These are phyloP conservation scores for Alca torda DNA, from an alignment of 2,797 vertebrate genomes.

Conservation along the genomic window DNA sequence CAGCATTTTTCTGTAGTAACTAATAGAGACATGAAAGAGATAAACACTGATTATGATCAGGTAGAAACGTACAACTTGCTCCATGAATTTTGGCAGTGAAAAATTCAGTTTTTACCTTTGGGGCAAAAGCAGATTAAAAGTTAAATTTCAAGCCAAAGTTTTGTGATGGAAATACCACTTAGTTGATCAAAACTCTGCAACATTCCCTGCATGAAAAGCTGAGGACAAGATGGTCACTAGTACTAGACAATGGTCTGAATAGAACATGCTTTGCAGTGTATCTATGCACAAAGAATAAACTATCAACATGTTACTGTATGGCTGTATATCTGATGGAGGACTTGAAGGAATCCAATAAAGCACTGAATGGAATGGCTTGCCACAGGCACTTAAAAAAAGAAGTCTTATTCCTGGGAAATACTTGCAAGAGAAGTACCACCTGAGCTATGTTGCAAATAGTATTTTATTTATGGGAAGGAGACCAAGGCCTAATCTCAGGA, in stretches of 20 bases:
- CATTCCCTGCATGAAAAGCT: not conserved
- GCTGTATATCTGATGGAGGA: not conserved
- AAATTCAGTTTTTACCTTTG: not conserved
- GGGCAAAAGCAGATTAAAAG: not conserved
- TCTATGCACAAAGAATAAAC: not conserved
- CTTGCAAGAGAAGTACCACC: not conserved
- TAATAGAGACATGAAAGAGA: not conserved
- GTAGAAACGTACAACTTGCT: not conserved
- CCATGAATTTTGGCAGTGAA: not conserved
- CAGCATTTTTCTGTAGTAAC: not conserved
- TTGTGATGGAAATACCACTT: not conserved
- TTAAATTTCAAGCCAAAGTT: not conserved
- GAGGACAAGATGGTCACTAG: not conserved
- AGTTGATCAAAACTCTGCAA: not conserved
- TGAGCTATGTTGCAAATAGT: not conserved
- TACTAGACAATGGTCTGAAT: not conserved
- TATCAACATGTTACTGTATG: not conserved
- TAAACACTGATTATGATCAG: not conserved
- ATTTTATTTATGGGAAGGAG: not conserved
- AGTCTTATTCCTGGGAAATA: not conserved
- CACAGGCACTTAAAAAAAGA: not conserved
- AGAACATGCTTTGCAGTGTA: not conserved
- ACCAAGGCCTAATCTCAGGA: not conserved
- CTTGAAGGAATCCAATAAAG: not conserved
- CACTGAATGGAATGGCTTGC: not conserved